phyloP scores from a whole-genome alignment of 2,797 vertebrate genomes.

The Esox lucius region DNA sequence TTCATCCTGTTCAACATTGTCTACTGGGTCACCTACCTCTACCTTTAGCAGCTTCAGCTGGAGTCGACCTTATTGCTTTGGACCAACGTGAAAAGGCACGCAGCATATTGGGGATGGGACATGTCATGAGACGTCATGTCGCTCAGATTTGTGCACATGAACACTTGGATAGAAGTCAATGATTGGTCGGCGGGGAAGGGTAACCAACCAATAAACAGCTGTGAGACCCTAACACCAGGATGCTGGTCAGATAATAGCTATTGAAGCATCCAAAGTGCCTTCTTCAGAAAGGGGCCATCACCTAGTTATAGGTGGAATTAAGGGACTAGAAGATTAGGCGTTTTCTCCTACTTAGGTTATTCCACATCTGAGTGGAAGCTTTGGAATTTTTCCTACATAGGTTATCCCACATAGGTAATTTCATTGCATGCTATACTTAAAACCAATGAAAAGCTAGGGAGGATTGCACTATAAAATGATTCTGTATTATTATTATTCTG shows the following conservation, averaged over 20 bases:
- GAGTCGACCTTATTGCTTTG: slow-evolving; percentile 25
- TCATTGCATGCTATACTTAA: slow-evolving; percentile 3
- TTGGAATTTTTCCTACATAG: not conserved
- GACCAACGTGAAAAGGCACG: slow-evolving; percentile 9
- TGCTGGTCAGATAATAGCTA: slow-evolving; percentile 42
- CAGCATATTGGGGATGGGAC: not conserved
- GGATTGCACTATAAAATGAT: not conserved
- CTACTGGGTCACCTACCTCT: slow-evolving; percentile 98
- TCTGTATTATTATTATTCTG: not conserved
- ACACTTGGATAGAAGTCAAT: not conserved
- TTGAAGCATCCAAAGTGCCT: slow-evolving; percentile 80
- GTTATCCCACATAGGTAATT: not conserved
- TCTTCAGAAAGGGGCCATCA: slow-evolving; percentile 72
- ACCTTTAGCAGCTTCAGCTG: slow-evolving; percentile 79
- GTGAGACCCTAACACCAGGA: slow-evolving; percentile 49
- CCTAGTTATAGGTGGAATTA: slow-evolving; percentile 49
- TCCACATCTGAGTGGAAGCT: not conserved
- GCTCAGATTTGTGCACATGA: not conserved
- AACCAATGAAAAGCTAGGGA: not conserved
- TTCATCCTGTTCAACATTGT: slow-evolving; percentile 96
- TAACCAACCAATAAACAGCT: slow-evolving; percentile 27
- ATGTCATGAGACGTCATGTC: not conserved
- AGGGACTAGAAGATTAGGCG: slow-evolving; percentile 36
- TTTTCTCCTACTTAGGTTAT: slow-evolving; percentile 50
- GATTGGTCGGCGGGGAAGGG: slow-evolving; percentile 20